Evolutionary conservation across 2,113 vertebrate genomes (phyloP).

Genomic region (Corythornis madagascariensis): DNA sequence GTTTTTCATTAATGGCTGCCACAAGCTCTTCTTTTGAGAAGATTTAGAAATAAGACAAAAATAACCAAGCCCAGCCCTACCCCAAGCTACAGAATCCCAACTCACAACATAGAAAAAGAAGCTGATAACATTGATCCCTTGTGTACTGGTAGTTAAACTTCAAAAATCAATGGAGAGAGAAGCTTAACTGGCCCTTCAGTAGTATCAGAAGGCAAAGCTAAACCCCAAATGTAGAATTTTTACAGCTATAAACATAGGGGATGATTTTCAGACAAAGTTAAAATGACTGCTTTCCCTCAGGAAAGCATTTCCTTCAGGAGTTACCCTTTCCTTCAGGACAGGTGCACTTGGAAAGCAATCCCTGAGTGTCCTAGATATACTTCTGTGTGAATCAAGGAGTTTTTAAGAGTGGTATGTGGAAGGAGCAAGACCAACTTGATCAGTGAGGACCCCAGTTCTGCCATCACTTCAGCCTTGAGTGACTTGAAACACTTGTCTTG

Average conservation of each 20-base stretch:
- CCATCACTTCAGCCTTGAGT: background rate
- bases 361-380: slow-evolving; percentile 64
- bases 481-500: background rate
- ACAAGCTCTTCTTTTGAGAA: slow-evolving; percentile 37
- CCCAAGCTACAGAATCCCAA: slow-evolving; percentile 47
- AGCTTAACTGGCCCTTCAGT: slow-evolving; percentile 67
- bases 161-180: slow-evolving; percentile 65
- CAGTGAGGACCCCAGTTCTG: background rate
- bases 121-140: slow-evolving; percentile 45
- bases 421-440: slow-evolving; percentile 10
- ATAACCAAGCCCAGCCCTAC: slow-evolving; percentile 30
- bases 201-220: slow-evolving; percentile 55
- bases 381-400: slow-evolving; percentile 42
- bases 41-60: slow-evolving; percentile 61
- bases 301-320: slow-evolving; percentile 28
- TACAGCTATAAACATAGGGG: slow-evolving; percentile 60
- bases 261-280: slow-evolving; percentile 52
- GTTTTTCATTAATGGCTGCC: background rate
- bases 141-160: slow-evolving; percentile 62
- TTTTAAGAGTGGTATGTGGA: slow-evolving; percentile 1
- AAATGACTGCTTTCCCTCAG: slow-evolving; percentile 19
- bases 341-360: slow-evolving; percentile 65
- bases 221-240: slow-evolving; percentile 54
- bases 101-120: slow-evolving; percentile 68
- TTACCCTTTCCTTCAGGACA: slow-evolving; percentile 47